Conservation (phyloP, 2,888 invertebrate species). For the Pemphredon lugubris region DNA sequence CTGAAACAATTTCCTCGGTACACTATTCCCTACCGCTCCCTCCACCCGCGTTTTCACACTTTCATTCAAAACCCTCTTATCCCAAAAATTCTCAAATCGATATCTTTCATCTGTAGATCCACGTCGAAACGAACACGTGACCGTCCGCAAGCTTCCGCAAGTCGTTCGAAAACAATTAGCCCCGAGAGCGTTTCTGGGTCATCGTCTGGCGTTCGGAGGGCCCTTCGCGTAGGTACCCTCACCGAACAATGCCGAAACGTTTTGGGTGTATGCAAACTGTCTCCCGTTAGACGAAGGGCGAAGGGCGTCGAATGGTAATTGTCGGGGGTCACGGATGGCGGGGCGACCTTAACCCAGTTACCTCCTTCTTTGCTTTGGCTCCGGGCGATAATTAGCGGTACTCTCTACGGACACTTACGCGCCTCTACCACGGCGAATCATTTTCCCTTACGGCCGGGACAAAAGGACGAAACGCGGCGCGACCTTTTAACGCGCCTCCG, state of each 20-base stretch:
- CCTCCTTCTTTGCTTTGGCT: constrained; percentile 57
- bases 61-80: too few relatives aligned
- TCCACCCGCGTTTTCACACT: not conserved
- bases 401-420: constrained; percentile 37
- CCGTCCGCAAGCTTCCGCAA: not conserved
- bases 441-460: constrained; percentile 8
- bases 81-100: too few relatives aligned
- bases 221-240: constrained; percentile 47
- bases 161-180: constrained; percentile 66
- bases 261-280: constrained; percentile 66
- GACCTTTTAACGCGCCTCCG: too few relatives aligned
- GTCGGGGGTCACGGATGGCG: constrained; percentile 63
- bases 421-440: constrained; percentile 29
- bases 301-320: constrained; percentile 66
- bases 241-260: constrained; percentile 60
- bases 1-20: too few relatives aligned
- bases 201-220: constrained; percentile 38
- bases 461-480: too few relatives aligned
- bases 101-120: too few relatives aligned
- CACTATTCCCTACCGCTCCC: too few relatives aligned
- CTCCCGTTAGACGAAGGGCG: constrained; percentile 40
- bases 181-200: constrained; percentile 60
- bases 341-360: constrained; percentile 68
- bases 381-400: constrained; percentile 49
- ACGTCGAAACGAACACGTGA: too few relatives aligned